Evolutionary conservation across 2,888 invertebrate genomes (phyloP).

Genomic region (Pheosia tremula): DNA sequence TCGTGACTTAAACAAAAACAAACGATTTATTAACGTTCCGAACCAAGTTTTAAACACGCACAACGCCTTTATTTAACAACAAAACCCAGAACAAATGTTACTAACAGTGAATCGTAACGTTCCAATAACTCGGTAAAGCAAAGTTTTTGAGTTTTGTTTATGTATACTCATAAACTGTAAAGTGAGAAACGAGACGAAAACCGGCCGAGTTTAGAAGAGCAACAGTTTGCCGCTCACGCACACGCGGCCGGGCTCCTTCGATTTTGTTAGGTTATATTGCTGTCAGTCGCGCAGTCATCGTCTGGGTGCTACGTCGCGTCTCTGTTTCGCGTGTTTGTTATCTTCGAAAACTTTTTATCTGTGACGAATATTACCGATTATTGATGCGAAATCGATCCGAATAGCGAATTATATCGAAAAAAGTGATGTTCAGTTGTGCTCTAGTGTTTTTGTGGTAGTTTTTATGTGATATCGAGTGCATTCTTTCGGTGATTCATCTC

Average conservation of each 20-base stretch:
- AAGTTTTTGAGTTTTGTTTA: conserved; percentile 72
- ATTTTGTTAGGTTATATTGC: conserved; percentile 75
- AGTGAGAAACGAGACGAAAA: conserved; percentile 47
- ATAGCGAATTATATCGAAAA: conserved; percentile 50
- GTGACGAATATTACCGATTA: conserved; percentile 61
- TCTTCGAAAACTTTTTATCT: conserved; percentile 69
- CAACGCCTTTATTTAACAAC: conserved; percentile 59
- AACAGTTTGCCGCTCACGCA: conserved; percentile 56
- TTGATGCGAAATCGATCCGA: conserved; percentile 56
- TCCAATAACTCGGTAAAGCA: conserved; percentile 39
- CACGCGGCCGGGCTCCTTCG: conserved; percentile 58
- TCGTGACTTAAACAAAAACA: conserved; percentile 75
- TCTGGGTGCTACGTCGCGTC: conserved; percentile 53
- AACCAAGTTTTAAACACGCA: conserved; percentile 69
- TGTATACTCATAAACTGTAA: conserved; percentile 36
- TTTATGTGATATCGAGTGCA: conserved; percentile 65
- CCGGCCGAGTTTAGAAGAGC: conserved; percentile 66
- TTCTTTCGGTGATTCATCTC: conserved; percentile 81
- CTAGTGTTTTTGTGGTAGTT: conserved; percentile 56
- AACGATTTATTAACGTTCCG: conserved; percentile 60
- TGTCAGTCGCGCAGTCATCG: conserved; percentile 64
- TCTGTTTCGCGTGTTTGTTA: conserved; percentile 53
- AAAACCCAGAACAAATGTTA: conserved; percentile 60
- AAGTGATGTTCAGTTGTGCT: conserved; percentile 55
- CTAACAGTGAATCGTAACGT: conserved; percentile 56